A percentile compares a stretch with the other conserved stretches of the same genome.
These are phyloP conservation scores for Harpegnathos saltator DNA, from an alignment of 1,140 invertebrate species.

Conservation along the genomic window DNA sequence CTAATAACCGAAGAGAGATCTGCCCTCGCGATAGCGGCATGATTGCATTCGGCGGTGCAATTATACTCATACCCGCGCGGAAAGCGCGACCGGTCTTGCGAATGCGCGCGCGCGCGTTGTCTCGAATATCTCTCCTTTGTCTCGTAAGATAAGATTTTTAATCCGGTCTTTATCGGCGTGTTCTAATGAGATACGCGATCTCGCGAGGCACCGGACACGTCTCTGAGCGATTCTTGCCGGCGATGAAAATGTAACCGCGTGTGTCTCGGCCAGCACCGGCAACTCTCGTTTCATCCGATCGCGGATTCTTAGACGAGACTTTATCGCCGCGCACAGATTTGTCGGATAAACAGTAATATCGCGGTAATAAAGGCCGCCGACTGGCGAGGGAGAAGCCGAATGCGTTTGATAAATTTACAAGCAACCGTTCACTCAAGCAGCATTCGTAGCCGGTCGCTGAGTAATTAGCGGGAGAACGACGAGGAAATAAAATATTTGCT, in stretches of 20 bases:
- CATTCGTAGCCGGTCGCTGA: too few species aligned
- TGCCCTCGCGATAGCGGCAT: conserved; percentile 1
- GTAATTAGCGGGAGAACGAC: too few species aligned
- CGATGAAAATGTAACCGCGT: background rate
- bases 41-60: conserved; percentile 36
- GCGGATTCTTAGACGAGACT: background rate
- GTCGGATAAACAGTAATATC: too few species aligned
- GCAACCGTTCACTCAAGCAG: too few species aligned
- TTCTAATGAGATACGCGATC: conserved; percentile 6
- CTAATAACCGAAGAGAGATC: conserved; percentile 18
- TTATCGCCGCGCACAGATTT: too few species aligned
- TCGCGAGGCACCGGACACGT: too few species aligned
- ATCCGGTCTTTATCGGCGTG: background rate
- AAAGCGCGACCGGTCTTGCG: background rate
- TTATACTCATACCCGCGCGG: conserved; percentile 12
- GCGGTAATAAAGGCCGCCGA: too few species aligned
- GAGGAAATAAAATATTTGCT: too few species aligned
- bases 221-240: background rate
- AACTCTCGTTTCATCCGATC: background rate
- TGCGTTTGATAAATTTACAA: too few species aligned
- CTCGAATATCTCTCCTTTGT: conserved; percentile 9
- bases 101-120: conserved; percentile 1
- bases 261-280: too few species aligned
- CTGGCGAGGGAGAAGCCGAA: too few species aligned
- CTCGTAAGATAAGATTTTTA: conserved; percentile 34